phyloP scores from a whole-genome alignment of 1,140 invertebrate genomes.

The Zaprionus ornatus region DNA sequence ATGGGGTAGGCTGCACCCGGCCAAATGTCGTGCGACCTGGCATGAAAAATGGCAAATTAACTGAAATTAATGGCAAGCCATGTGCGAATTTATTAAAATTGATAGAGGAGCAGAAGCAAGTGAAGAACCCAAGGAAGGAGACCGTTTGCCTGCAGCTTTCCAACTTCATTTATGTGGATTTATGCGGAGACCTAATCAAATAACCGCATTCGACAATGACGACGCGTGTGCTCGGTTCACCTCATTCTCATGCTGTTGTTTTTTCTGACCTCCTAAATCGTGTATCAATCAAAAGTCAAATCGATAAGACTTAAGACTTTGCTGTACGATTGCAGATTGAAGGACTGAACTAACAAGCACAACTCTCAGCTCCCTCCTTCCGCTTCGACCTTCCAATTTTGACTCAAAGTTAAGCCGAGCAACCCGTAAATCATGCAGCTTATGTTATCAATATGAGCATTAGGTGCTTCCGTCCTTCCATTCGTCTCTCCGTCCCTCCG shows the following conservation, averaged over 20 bases:
- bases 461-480: constrained; percentile 19
- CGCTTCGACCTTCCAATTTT: not conserved
- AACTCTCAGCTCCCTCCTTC: not conserved
- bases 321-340: constrained; percentile 36
- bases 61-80: constrained; percentile 75
- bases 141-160: constrained; percentile 50
- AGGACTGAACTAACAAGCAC: not conserved
- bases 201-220: constrained; percentile 37
- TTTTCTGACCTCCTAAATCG: constrained; percentile 21
- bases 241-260: not conserved
- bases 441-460: constrained; percentile 79
- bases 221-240: constrained; percentile 5
- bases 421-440: constrained; percentile 71
- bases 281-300: constrained; percentile 80
- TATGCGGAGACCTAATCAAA: constrained; percentile 57
- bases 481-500: not conserved
- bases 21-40: constrained; percentile 60
- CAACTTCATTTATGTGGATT: constrained; percentile 75
- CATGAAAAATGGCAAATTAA: constrained; percentile 81
- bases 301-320: constrained; percentile 68
- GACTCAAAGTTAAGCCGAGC: constrained; percentile 32
- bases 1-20: constrained; percentile 2
- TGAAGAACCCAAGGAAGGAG: not conserved
- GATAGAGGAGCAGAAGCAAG: constrained; percentile 44
- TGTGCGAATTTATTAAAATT: constrained; percentile 80